Conservation (phyloP, 2,888 invertebrate genomes). For the Cylloceria caligata region DNA sequence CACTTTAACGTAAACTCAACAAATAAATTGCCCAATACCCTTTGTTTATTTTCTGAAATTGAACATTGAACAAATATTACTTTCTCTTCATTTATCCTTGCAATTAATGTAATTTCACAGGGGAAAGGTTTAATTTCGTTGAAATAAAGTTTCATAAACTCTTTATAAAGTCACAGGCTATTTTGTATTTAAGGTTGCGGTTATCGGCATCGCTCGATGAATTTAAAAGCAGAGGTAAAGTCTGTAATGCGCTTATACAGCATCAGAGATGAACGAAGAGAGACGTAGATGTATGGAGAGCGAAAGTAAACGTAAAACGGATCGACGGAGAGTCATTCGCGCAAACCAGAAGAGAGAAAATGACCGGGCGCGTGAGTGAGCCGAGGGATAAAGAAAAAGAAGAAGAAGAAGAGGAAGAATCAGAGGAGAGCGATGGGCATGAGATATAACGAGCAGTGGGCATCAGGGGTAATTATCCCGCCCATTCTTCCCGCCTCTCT, state of each 20-base stretch:
- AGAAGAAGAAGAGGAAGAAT: constrained; percentile 66
- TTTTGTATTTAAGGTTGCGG: constrained; percentile 41
- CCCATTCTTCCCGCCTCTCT: constrained; percentile 83
- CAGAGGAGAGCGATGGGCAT: constrained; percentile 73
- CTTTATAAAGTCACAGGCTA: constrained; percentile 31
- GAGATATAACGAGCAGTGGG: constrained; percentile 82
- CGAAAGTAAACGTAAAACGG: constrained; percentile 39
- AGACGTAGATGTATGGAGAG: constrained; percentile 41
- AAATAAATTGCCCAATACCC: not conserved
- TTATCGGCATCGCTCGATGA: constrained; percentile 26
- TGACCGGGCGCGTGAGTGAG: constrained; percentile 70
- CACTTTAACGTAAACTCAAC: not conserved
- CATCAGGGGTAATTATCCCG: constrained; percentile 83
- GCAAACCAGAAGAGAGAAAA: constrained; percentile 52
- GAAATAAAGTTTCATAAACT: not conserved
- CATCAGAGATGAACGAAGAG: constrained; percentile 32
- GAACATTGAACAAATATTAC: not conserved
- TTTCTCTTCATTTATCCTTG: not conserved
- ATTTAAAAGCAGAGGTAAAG: constrained; percentile 20
- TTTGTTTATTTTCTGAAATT: not conserved
- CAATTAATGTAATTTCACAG: not conserved
- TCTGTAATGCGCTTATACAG: constrained; percentile 48
- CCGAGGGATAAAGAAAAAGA: constrained; percentile 68
- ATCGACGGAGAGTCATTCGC: constrained; percentile 40
- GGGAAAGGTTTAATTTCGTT: not conserved